Conservation (phyloP, 2,888 invertebrate genomes). For the Caenorhabditis afra region DNA sequence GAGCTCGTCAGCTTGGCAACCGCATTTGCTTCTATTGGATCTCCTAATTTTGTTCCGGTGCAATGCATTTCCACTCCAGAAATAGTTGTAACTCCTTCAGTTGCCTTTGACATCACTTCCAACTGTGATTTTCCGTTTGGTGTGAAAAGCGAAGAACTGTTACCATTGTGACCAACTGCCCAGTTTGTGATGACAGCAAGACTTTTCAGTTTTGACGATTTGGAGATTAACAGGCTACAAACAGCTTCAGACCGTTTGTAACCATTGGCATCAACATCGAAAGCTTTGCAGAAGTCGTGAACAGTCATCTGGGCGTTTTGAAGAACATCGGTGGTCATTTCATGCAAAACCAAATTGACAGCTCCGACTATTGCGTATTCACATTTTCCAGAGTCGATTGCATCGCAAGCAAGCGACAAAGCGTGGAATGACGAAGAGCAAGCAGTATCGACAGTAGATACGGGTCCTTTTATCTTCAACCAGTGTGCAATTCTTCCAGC, state of each 20-base stretch:
- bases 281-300: conserved; percentile 73
- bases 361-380: conserved; percentile 77
- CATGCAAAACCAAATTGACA: conserved; percentile 77
- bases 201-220: conserved; percentile 5
- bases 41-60: conserved; percentile 76
- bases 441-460: conserved; percentile 94
- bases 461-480: conserved; percentile 95
- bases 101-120: conserved; percentile 63
- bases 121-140: conserved; percentile 71
- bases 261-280: conserved; percentile 80
- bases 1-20: conserved; percentile 39
- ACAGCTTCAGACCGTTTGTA: conserved; percentile 80
- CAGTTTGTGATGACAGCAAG: conserved; percentile 33
- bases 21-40: conserved; percentile 74
- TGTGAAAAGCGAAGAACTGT: conserved; percentile 74
- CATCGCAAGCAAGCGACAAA: conserved; percentile 80
- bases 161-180: conserved; percentile 77
- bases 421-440: conserved; percentile 92
- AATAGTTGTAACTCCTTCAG: conserved; percentile 4
- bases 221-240: conserved; percentile 49
- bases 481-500: conserved; percentile 93
- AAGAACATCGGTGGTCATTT: conserved; percentile 76
- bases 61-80: conserved; percentile 78
- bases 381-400: conserved; percentile 84
- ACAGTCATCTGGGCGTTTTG: conserved; percentile 76